Evolutionary conservation across 2,888 invertebrate genomes (phyloP).

Genomic region (Tubulanus polymorphus): DNA sequence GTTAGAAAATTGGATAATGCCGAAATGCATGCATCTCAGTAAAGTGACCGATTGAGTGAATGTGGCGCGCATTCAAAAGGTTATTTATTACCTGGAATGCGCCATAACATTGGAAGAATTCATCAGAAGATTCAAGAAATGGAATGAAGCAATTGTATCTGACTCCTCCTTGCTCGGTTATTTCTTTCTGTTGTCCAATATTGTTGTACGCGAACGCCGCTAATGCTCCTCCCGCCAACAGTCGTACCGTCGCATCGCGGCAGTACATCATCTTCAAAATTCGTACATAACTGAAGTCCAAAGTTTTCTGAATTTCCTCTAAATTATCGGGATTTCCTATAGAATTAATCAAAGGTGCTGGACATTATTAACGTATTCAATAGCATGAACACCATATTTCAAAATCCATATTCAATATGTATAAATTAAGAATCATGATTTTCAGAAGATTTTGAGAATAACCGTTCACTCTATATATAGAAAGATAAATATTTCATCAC

Average conservation of each 20-base stretch:
- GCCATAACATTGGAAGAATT: slow-evolving; percentile 42
- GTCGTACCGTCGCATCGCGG: slow-evolving; percentile 31
- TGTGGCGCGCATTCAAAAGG: neutral
- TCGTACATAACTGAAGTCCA: slow-evolving; percentile 47
- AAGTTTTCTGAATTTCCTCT: slow-evolving; percentile 39
- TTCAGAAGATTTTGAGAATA: too few species aligned
- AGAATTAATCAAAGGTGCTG: too few species aligned
- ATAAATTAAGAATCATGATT: too few species aligned
- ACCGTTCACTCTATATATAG: neutral
- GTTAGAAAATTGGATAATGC: too few species aligned
- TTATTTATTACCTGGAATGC: slow-evolving; percentile 50
- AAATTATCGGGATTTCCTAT: slow-evolving; percentile 40
- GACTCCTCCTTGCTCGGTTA: slow-evolving; percentile 47
- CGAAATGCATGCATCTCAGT: too few species aligned
- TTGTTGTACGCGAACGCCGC: slow-evolving; percentile 52
- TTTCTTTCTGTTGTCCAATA: slow-evolving; percentile 42
- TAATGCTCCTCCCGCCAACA: slow-evolving; percentile 44
- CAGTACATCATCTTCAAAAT: slow-evolving; percentile 49
- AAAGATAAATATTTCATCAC: neutral
- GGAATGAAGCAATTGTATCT: slow-evolving; percentile 46
- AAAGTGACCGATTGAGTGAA: too few species aligned
- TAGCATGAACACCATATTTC: too few species aligned
- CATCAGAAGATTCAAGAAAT: slow-evolving; percentile 46
- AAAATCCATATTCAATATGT: neutral
- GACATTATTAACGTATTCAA: too few species aligned